A percentile compares a stretch with the other conserved stretches of the same genome.
These are phyloP conservation scores for Eupeodes luniger DNA, from an alignment of 2,888 invertebrate genomes.

Conservation along the genomic window DNA sequence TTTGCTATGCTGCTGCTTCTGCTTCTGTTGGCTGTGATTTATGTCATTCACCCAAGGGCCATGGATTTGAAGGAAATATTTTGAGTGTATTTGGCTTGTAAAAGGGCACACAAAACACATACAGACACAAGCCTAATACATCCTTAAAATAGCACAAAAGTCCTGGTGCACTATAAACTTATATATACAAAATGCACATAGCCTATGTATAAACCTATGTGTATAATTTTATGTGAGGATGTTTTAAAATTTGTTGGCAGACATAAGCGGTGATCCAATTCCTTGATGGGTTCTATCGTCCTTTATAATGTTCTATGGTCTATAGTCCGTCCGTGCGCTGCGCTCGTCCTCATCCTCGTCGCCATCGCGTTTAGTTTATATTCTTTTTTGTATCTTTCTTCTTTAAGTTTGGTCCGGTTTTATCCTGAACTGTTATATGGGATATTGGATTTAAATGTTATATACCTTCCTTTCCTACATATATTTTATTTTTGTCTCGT, in stretches of 20 bases:
- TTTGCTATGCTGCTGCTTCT: slow-evolving; percentile 16
- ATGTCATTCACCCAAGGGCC: slow-evolving; percentile 68
- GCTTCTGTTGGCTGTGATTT: slow-evolving; percentile 55
- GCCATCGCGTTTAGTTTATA: slow-evolving; percentile 12
- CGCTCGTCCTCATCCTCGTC: neutral
- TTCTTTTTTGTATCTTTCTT: neutral
- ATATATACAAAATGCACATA: no score
- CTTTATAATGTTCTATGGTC: neutral
- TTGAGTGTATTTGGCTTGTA: slow-evolving; percentile 66
- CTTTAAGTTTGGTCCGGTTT: slow-evolving; percentile 33
- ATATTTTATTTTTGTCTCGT: neutral
- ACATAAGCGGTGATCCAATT: slow-evolving; percentile 67
- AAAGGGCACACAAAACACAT: neutral
- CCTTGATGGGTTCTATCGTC: slow-evolving; percentile 62
- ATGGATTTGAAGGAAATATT: slow-evolving; percentile 69
- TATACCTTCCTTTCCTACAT: no score
- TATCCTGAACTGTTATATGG: slow-evolving; percentile 53
- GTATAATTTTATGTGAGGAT: no score
- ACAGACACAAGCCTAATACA: neutral
- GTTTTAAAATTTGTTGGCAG: slow-evolving; percentile 67
- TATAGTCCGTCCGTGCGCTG: neutral
- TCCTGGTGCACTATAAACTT: no score
- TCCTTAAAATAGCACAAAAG: neutral
- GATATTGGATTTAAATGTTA: slow-evolving; percentile 60
- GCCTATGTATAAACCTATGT: no score